Percentiles rank a stretch among this genome's conserved stretches.
phyloP scores from a whole-genome alignment of 2,797 vertebrate genomes.

The Fistularia tabacaria region DNA sequence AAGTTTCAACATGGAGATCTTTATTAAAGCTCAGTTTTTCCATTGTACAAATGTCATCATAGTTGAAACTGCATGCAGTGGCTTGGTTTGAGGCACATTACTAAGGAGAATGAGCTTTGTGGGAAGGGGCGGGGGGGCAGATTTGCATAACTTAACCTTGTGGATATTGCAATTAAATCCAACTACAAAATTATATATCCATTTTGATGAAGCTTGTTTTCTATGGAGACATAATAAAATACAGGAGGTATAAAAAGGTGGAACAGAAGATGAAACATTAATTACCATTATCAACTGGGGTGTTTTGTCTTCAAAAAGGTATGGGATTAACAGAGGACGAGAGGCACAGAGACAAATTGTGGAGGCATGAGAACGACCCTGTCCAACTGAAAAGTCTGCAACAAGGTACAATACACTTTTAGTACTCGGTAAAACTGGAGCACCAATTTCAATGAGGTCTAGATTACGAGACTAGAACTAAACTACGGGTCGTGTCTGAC shows the following conservation, averaged over 20 bases:
- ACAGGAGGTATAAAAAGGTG: conserved; percentile 53
- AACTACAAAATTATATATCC: conserved; percentile 62
- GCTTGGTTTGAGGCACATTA: conserved; percentile 82
- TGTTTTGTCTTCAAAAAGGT: conserved; percentile 41
- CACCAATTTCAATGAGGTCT: conserved; percentile 54
- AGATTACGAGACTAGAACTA: conserved; percentile 29
- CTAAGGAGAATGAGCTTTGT: conserved; percentile 71
- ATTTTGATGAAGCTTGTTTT: conserved; percentile 55
- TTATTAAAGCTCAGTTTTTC: conserved; percentile 83
- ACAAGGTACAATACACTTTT: conserved; percentile 25
- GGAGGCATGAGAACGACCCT: conserved; percentile 53
- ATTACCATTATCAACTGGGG: conserved; percentile 17
- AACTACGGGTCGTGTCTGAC: conserved; percentile 15
- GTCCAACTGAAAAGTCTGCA: conserved; percentile 43
- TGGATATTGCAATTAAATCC: conserved; percentile 70
- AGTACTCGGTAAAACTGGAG: conserved; percentile 67
- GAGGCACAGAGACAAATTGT: conserved; percentile 65
- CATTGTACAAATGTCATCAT: conserved; percentile 82
- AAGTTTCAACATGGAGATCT: conserved; percentile 79
- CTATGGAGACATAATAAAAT: conserved; percentile 54
- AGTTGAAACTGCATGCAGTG: conserved; percentile 82
- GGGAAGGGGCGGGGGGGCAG: conserved; percentile 36
- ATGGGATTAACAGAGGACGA: conserved; percentile 33
- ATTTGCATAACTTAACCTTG: conserved; percentile 81
- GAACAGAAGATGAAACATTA: conserved; percentile 38